These are phyloP conservation scores for Sus scrofa DNA, from an alignment of 2,113 vertebrate species.

Conservation along the genomic window DNA sequence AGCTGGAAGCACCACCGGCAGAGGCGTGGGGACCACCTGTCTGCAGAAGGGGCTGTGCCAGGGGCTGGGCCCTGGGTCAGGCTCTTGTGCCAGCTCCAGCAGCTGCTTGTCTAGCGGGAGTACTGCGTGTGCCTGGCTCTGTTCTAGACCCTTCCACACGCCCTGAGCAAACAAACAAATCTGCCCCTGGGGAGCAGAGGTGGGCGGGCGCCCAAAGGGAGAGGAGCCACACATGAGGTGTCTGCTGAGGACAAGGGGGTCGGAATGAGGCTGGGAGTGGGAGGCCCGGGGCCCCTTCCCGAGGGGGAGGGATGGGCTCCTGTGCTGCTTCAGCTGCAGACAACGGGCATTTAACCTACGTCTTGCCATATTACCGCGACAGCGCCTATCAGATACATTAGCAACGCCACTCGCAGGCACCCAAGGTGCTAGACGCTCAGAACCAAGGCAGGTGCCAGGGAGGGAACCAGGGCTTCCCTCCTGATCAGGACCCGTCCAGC, in stretches of 20 bases:
- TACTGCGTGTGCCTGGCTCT: rapidly evolving
- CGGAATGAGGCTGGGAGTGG: background rate
- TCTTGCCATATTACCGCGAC: background rate
- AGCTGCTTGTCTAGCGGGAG: too few relatives aligned
- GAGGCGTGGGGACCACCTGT: too few relatives aligned
- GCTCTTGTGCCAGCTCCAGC: background rate
- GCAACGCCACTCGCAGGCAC: background rate
- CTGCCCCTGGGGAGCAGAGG: background rate
- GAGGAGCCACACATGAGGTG: too few relatives aligned
- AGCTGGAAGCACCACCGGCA: rapidly evolving
- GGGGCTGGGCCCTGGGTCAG: background rate
- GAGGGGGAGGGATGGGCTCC: too few relatives aligned
- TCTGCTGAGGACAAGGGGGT: background rate
- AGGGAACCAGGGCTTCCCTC: background rate
- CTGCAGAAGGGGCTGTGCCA: too few relatives aligned
- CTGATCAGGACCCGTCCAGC: background rate
- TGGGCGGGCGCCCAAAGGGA: too few relatives aligned
- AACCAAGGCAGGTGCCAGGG: background rate
- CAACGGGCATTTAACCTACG: background rate
- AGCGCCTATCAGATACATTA: rapidly evolving
- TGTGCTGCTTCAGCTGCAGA: background rate
- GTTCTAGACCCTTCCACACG: background rate
- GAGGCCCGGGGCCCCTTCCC: too few relatives aligned
- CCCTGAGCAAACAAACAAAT: background rate
- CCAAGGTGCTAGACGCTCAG: background rate